Conservation (phyloP, 2,113 vertebrate species). For the Phylloscopus trochiloides region DNA sequence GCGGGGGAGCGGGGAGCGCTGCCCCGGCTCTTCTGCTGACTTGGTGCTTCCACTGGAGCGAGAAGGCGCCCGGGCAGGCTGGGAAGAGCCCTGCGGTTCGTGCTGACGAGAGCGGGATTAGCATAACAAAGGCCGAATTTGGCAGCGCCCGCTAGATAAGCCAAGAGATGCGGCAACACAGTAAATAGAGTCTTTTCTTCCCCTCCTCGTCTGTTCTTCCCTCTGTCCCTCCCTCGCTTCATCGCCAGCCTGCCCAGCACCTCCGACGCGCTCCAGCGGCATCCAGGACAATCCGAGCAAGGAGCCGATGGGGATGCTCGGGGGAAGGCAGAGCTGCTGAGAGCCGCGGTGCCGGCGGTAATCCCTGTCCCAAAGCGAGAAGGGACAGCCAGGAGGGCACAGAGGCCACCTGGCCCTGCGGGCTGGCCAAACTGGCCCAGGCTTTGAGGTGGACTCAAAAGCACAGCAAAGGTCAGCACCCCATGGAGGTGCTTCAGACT, state of each 20-base stretch:
- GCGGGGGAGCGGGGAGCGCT: neutral
- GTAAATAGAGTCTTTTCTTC: neutral
- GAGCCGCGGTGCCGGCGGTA: accelerated
- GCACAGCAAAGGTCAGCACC: neutral
- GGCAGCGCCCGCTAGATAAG: neutral
- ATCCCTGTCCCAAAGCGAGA: neutral
- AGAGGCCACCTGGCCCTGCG: neutral
- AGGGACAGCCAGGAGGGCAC: accelerated
- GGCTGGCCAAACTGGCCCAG: neutral
- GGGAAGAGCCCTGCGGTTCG: neutral
- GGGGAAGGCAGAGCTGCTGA: neutral
- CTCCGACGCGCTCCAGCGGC: neutral
- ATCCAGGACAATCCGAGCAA: neutral
- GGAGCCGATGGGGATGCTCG: neutral
- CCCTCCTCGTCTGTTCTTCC: neutral
- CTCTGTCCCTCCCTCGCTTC: neutral
- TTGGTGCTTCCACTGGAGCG: neutral
- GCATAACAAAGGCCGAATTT: conserved; percentile 47
- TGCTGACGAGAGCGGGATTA: conserved; percentile 18
- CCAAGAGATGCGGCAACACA: neutral
- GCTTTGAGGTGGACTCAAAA: neutral
- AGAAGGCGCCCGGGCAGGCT: neutral
- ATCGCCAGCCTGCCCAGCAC: neutral
- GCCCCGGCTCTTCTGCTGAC: neutral
- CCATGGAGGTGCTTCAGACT: neutral